Percentiles rank a stretch among this genome's conserved stretches.
Evolutionary conservation across 2,113 vertebrate genomes (phyloP).

Genomic region (Myocastor coypus): DNA sequence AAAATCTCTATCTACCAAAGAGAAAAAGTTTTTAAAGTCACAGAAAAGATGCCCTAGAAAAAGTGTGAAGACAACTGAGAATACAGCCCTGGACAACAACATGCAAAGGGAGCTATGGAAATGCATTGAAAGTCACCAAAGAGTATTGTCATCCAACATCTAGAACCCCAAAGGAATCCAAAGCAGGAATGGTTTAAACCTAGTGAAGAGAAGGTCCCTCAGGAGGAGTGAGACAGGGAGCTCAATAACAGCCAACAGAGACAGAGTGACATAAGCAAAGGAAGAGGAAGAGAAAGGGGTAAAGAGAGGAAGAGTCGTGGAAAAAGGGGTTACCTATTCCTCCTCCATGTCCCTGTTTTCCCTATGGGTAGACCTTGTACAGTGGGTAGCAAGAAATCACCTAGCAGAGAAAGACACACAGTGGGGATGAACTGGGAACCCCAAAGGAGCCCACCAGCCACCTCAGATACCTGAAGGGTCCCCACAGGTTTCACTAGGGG

Average conservation of each 20-base stretch:
- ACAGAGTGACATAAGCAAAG: background rate
- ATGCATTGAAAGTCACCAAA: background rate
- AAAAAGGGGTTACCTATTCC: background rate
- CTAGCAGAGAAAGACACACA: background rate
- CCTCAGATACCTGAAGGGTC: too few relatives aligned
- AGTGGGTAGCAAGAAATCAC: background rate
- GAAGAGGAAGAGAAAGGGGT: accelerated
- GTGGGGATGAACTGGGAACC: background rate
- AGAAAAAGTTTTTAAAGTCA: slow-evolving; percentile 20
- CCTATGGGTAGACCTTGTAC: background rate
- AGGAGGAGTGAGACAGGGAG: background rate
- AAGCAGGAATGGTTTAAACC: background rate
- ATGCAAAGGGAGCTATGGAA: background rate
- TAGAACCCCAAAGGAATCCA: background rate
- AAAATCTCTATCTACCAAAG: slow-evolving; percentile 9
- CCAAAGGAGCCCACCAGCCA: accelerated
- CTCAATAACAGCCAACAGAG: background rate
- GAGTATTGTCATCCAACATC: background rate
- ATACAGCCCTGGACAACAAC: background rate
- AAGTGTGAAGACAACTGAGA: background rate
- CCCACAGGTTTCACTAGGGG: accelerated
- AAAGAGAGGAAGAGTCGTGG: background rate
- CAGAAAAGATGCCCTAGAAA: background rate
- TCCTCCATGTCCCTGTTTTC: too few relatives aligned
- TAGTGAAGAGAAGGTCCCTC: background rate